Evolutionary conservation across 2,888 invertebrate genomes (phyloP), one percentile per base, ranked within the genome.

Genomic region (Callyntrura sp.): DNA sequence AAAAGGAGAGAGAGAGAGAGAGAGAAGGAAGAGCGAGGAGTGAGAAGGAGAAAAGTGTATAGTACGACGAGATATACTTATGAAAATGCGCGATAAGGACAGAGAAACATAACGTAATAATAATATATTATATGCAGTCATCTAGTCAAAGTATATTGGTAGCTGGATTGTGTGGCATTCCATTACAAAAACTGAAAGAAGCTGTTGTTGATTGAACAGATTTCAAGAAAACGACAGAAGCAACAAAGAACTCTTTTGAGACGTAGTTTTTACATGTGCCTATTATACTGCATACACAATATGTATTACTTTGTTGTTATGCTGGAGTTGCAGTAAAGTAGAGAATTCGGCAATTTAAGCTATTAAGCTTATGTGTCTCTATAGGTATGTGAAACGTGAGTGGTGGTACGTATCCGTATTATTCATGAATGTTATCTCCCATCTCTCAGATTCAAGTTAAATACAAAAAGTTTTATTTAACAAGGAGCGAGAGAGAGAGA

Each of bases 211-310:
- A 76, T 48, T 51, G 51, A 25, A 51, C 76, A 51, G 76, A 76
- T 51, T 51, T 76, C 25, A 25, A 45, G 76, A 48, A 55, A 76
- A 35, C 35, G 51, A 17, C 23, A 51, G 25, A 17, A 25, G 14
- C n/a, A 25, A 76, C 76, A 76, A 76, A 76, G 51, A 55, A 25
- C 0, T 76, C 48, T 55, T 25, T 51, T 76, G 51, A 76, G 23
- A 76, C 35, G 35, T 6, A 35, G 35, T 35, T 35, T 35, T 35
- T 35, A 35, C 35, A 35, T 35, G 35, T 35, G 35, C 35, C 35
- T 35, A 35, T 35, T 35, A 35, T 35, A 48, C 11, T 48, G 48
- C 11, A 51, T 51, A 51, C 51, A 2, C n/a, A 3, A 51, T 51
- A 51, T n/a, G 9, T n/a, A 51, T n/a, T 51, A 51, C 51, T 14